Evolutionary conservation across 2,888 invertebrate genomes (phyloP).

Genomic region (Schizaphis graminum): DNA sequence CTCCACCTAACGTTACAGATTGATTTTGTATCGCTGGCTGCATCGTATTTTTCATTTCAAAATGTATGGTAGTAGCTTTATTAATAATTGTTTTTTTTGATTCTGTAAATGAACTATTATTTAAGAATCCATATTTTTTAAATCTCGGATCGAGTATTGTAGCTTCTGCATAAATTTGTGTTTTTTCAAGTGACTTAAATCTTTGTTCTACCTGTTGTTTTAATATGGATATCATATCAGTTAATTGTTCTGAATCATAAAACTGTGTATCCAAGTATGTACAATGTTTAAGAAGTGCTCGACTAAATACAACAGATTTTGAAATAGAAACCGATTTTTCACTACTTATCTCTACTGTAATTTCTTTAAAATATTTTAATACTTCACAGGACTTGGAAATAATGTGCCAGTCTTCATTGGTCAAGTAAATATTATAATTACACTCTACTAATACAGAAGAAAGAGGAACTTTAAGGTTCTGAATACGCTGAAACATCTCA

Average conservation of each 20-base stretch:
- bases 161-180: constrained; percentile 55
- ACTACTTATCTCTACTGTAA: neutral
- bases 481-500: constrained; percentile 65
- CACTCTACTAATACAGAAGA: constrained; percentile 44
- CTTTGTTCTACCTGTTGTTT: too few relatives aligned
- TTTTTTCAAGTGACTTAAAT: neutral
- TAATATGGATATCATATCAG: too few relatives aligned
- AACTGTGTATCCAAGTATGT: too few relatives aligned
- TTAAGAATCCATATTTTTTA: neutral
- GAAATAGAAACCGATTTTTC: constrained; percentile 16
- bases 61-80: neutral
- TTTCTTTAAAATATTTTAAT: constrained; percentile 13
- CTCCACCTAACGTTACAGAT: neutral
- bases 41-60: too few relatives aligned
- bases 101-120: neutral
- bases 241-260: too few relatives aligned
- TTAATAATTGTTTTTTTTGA: neutral
- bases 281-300: neutral
- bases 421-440: constrained; percentile 35
- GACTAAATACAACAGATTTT: neutral
- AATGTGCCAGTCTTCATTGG: constrained; percentile 55
- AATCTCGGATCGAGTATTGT: constrained; percentile 55
- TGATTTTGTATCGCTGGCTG: too few relatives aligned
- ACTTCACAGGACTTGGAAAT: constrained; percentile 28
- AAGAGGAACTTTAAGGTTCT: constrained; percentile 62